Conservation (phyloP, 92 coral and sea anemone species). For the Montipora capitata region DNA sequence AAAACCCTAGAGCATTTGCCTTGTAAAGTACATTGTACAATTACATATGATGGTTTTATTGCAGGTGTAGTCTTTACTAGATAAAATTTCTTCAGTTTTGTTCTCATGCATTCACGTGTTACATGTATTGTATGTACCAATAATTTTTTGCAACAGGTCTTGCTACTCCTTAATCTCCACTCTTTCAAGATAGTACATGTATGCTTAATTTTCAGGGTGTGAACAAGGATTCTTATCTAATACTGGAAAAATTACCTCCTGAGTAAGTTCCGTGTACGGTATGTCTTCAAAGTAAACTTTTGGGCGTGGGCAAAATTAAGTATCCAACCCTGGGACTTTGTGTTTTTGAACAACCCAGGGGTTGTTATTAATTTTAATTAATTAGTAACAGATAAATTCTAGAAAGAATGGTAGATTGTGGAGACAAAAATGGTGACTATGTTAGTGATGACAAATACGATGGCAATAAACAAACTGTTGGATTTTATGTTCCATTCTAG, state of each 20-base stretch:
- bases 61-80: too few species aligned
- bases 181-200: background rate
- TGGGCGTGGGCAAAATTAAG: background rate
- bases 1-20: background rate
- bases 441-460: background rate
- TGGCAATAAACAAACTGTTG: background rate
- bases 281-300: background rate
- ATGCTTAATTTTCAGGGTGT: constrained; percentile 82
- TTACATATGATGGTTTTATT: too few species aligned
- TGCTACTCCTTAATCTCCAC: background rate
- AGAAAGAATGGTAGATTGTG: too few species aligned
- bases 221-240: constrained; percentile 97
- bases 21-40: background rate
- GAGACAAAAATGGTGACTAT: too few species aligned
- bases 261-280: constrained; percentile 75
- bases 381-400: too few species aligned
- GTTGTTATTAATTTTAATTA: too few species aligned
- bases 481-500: constrained; percentile 38
- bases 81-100: too few species aligned
- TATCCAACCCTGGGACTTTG: too few species aligned
- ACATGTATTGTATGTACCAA: too few species aligned
- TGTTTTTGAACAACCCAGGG: too few species aligned
- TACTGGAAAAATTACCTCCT: constrained; percentile 96
- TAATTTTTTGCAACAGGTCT: background rate
- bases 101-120: too few species aligned